A percentile compares a stretch with the other conserved stretches of the same genome.
phyloP scores from a whole-genome alignment of 2,113 vertebrate species.

The Albula glossodonta region DNA sequence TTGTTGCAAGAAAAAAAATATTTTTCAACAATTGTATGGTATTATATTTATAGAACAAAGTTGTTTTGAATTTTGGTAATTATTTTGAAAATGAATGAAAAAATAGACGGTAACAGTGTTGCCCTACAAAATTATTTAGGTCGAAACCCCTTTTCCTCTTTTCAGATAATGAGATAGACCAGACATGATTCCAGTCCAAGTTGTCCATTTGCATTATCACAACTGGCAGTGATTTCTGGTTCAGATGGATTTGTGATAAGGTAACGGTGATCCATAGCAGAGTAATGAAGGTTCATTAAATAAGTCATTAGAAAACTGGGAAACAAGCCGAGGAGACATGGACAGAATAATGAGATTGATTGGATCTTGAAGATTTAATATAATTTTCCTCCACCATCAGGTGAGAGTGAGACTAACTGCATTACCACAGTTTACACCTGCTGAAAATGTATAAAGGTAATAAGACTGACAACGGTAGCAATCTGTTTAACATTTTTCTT shows the following conservation, averaged over 20 bases:
- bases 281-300: slow-evolving; percentile 19
- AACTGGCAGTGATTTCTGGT: slow-evolving; percentile 3
- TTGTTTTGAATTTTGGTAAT: too few relatives aligned
- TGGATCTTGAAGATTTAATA: not conserved
- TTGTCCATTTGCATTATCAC: slow-evolving; percentile 22
- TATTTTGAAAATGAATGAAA: too few relatives aligned
- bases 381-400: not conserved
- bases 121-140: not conserved
- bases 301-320: slow-evolving; percentile 5
- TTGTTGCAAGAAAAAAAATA: too few relatives aligned
- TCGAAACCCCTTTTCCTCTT: not conserved
- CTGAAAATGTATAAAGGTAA: not conserved
- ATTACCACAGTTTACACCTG: not conserved
- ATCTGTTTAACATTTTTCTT: not conserved
- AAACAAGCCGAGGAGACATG: not conserved
- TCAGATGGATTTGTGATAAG: slow-evolving; percentile 1
- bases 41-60: too few relatives aligned
- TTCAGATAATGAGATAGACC: not conserved
- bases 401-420: not conserved
- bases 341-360: not conserved
- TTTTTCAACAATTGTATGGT: too few relatives aligned
- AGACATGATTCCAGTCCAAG: not conserved
- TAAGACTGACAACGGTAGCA: not conserved
- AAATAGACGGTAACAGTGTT: not conserved
- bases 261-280: not conserved